Conservation (phyloP, 37 sponge, comb jelly and placozoan species). For the Diacarnus erythraeanus region DNA sequence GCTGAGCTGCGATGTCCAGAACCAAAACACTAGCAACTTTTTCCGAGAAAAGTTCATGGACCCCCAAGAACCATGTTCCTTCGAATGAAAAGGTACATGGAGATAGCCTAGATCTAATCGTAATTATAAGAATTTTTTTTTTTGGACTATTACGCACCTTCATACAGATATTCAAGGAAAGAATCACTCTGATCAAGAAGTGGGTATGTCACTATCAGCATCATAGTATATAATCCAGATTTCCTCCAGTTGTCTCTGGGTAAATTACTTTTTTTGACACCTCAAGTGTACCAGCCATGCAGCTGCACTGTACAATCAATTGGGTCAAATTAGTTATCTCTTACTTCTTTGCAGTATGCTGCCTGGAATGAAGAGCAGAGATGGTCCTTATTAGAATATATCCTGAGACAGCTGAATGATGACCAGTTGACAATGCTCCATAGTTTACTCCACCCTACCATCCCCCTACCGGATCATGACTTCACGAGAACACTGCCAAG, state of each 20-base stretch:
- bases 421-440: constrained; percentile 35
- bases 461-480: constrained; percentile 32
- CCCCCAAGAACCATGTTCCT: constrained; percentile 44
- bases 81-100: constrained; percentile 57
- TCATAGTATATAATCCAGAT: too few species aligned
- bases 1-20: neutral
- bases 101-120: too few species aligned
- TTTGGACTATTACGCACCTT: neutral
- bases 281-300: too few species aligned
- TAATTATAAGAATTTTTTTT: too few species aligned
- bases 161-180: constrained; percentile 55
- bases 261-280: too few species aligned
- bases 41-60: constrained; percentile 75
- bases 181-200: constrained; percentile 57
- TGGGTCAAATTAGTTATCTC: too few species aligned
- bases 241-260: too few species aligned
- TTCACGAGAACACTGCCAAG: constrained; percentile 60
- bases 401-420: constrained; percentile 34
- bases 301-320: too few species aligned
- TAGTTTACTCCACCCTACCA: constrained; percentile 33
- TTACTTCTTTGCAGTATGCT: constrained; percentile 24
- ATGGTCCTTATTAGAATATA: constrained; percentile 44
- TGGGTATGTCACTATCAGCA: constrained; percentile 50
- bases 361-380: constrained; percentile 63
- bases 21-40: neutral